Conservation (phyloP, 2,888 invertebrate species). For the Seira musarum region DNA sequence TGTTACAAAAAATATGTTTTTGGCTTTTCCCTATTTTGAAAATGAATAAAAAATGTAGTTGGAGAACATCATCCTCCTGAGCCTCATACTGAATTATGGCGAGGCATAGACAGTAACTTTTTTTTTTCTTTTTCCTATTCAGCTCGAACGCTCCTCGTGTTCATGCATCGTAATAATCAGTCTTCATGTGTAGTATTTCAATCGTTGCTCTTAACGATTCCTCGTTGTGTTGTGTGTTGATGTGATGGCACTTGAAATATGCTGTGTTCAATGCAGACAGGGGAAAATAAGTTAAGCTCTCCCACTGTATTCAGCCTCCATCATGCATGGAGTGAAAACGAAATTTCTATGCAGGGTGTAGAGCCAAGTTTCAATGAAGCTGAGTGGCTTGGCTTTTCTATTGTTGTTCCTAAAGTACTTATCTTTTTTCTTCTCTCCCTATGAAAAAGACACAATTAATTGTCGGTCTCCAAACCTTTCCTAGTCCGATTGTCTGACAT, state of each 20-base stretch:
- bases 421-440: slow-evolving; percentile 35
- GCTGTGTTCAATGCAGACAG: neutral
- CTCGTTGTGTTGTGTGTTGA: neutral
- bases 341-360: neutral
- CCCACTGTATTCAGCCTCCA: too few relatives aligned
- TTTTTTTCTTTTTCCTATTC: slow-evolving; percentile 6
- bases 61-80: neutral
- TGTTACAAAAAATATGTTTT: neutral
- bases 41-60: neutral
- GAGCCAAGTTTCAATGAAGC: neutral
- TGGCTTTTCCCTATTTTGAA: too few relatives aligned
- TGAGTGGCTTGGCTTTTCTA: slow-evolving; percentile 21
- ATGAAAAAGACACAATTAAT: slow-evolving; percentile 65
- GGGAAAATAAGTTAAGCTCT: too few relatives aligned
- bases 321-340: too few relatives aligned
- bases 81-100: neutral
- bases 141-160: neutral
- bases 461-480: slow-evolving; percentile 52
- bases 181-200: neutral
- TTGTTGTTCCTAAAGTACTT: slow-evolving; percentile 60
- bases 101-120: neutral
- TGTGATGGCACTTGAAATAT: slow-evolving; percentile 15
- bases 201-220: slow-evolving; percentile 18
- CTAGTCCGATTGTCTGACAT: slow-evolving; percentile 64
- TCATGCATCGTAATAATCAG: slow-evolving; percentile 8